These are phyloP conservation scores for Cephus cinctus DNA, from an alignment of 1,140 invertebrate genomes.

Conservation along the genomic window DNA sequence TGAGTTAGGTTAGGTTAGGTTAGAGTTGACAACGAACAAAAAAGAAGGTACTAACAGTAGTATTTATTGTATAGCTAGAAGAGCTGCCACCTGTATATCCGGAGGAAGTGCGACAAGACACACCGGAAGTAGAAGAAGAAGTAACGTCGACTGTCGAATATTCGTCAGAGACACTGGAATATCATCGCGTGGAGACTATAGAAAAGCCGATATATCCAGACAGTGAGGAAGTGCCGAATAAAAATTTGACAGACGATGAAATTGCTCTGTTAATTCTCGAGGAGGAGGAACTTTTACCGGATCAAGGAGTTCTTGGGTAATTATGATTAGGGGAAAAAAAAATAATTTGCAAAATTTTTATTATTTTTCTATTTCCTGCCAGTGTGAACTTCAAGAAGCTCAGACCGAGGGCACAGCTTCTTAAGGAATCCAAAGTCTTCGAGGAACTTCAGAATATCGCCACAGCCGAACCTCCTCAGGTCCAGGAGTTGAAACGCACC, in stretches of 20 bases:
- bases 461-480: constrained; percentile 50
- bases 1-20: no score
- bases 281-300: constrained; percentile 65
- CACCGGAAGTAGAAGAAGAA: constrained; percentile 21
- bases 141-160: no score
- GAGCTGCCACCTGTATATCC: constrained; percentile 40
- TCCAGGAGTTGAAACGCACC: constrained; percentile 60
- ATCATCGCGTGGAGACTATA: no score
- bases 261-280: constrained; percentile 67
- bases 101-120: constrained; percentile 22
- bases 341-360: constrained; percentile 5
- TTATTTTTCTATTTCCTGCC: constrained; percentile 22
- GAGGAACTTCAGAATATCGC: constrained; percentile 60
- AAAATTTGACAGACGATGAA: constrained; percentile 63
- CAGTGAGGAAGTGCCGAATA: constrained; percentile 44
- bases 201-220: constrained; percentile 43
- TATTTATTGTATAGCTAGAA: constrained; percentile 36
- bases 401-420: constrained; percentile 61
- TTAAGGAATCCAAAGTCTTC: constrained; percentile 70
- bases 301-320: constrained; percentile 68
- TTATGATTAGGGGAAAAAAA: constrained; percentile 5
- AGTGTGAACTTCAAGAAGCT: constrained; percentile 70
- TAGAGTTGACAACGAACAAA: constrained; percentile 1
- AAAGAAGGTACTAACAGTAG: no score
- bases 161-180: no score